phyloP scores from a whole-genome alignment of 2,113 vertebrate species.

The Catharus minimus region DNA sequence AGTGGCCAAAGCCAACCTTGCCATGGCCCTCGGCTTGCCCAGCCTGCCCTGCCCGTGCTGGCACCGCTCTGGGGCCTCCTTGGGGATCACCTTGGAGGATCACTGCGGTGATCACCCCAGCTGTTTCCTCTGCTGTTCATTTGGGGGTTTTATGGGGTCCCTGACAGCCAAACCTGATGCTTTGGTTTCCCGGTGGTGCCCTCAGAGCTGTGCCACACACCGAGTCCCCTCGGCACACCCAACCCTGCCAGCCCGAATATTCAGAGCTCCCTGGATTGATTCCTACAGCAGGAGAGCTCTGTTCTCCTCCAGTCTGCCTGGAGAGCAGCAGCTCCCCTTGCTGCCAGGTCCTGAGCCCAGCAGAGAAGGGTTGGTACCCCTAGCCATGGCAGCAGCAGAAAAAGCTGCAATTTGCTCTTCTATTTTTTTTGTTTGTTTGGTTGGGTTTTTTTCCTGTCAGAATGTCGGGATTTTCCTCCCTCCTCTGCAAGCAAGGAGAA shows the following conservation, averaged over 20 bases:
- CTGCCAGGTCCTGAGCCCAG: background rate
- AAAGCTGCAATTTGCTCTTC: background rate
- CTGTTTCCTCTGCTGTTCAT: background rate
- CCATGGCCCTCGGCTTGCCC: rapidly evolving
- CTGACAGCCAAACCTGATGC: rapidly evolving
- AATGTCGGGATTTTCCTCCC: background rate
- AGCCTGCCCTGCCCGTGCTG: rapidly evolving
- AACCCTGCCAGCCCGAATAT: rapidly evolving
- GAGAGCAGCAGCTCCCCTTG: background rate
- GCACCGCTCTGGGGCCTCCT: rapidly evolving
- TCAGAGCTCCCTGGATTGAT: rapidly evolving
- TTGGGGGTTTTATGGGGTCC: background rate
- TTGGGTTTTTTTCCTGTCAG: background rate
- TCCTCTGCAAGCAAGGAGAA: background rate
- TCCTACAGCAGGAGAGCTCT: background rate
- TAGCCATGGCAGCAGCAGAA: background rate
- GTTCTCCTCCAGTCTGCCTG: background rate
- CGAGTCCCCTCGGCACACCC: rapidly evolving
- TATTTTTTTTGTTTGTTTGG: rapidly evolving
- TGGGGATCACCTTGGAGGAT: rapidly evolving
- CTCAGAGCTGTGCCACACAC: background rate
- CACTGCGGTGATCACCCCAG: rapidly evolving
- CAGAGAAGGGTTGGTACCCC: rapidly evolving
- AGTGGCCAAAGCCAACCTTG: background rate
- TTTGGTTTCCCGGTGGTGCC: rapidly evolving